Conservation (phyloP, 2,113 vertebrate genomes). For the Martes martes region DNA sequence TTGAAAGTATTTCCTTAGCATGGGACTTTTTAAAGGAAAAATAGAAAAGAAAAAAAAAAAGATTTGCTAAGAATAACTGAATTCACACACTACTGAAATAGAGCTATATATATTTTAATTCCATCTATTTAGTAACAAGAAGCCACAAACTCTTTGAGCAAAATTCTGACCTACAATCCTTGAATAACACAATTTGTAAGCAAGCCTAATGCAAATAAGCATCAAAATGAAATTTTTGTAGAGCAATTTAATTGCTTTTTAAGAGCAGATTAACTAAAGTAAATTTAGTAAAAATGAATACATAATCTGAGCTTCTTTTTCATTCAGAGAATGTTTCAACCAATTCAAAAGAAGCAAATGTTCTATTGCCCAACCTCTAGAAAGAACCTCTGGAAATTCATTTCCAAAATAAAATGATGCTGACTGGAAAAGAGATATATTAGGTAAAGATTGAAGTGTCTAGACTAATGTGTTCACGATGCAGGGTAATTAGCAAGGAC, state of each 20-base stretch:
- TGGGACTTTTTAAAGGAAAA: not conserved
- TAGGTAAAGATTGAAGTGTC: not conserved
- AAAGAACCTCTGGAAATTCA: not conserved
- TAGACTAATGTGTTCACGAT: not conserved
- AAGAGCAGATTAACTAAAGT: not conserved
- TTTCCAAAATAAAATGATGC: not conserved
- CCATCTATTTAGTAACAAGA: not conserved
- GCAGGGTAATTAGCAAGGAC: not conserved
- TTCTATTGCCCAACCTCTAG: not conserved
- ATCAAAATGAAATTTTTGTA: not conserved
- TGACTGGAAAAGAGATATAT: not conserved
- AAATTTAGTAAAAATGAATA: constrained; percentile 27
- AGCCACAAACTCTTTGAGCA: not conserved
- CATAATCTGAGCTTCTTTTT: not conserved
- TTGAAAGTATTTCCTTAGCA: not conserved
- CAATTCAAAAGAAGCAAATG: not conserved
- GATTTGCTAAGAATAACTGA: not conserved
- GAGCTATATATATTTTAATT: not conserved
- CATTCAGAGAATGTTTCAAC: not conserved
- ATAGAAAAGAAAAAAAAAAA: not conserved
- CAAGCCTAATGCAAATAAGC: not conserved
- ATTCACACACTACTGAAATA: not conserved
- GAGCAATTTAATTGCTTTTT: not conserved
- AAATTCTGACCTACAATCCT: not conserved
- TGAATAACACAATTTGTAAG: not conserved